These are phyloP conservation scores for Rhinogobius similis DNA, from an alignment of 2,113 vertebrate species.

Conservation along the genomic window DNA sequence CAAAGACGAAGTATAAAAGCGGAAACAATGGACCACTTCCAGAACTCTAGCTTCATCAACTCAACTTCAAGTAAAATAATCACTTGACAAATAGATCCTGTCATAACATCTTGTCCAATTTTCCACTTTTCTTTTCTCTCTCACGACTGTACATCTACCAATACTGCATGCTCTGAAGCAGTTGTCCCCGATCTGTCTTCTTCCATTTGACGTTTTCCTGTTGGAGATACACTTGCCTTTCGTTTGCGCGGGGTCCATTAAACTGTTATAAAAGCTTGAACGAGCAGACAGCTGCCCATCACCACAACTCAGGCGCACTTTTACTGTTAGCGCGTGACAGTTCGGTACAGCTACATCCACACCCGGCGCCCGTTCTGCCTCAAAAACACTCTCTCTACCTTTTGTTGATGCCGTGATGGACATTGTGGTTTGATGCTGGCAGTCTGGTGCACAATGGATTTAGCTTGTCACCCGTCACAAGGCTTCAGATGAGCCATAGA, in stretches of 20 bases:
- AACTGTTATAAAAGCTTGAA: constrained; percentile 32
- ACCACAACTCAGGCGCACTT: constrained; percentile 12
- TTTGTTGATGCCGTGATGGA: neutral
- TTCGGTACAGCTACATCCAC: neutral
- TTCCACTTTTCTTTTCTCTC: neutral
- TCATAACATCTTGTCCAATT: neutral
- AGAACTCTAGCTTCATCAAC: too few relatives aligned
- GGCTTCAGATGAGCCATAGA: neutral
- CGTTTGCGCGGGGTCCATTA: constrained; percentile 33
- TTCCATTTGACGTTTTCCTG: neutral
- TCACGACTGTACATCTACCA: neutral
- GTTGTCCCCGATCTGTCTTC: neutral
- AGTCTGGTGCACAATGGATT: constrained; percentile 1
- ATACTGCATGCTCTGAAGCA: neutral
- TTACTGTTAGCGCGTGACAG: constrained; percentile 4
- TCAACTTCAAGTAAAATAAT: too few relatives aligned
- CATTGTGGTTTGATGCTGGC: neutral
- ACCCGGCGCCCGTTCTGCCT: neutral
- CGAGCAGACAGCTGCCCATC: constrained; percentile 2
- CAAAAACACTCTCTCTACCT: neutral
- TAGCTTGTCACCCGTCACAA: neutral
- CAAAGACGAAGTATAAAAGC: too few relatives aligned
- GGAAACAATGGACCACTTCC: too few relatives aligned
- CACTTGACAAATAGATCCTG: neutral
- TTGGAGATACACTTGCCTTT: constrained; percentile 8